Evolutionary conservation across 2,888 invertebrate genomes (phyloP), one percentile per base, ranked within the genome.

Genomic region (Rotaria socialis): DNA sequence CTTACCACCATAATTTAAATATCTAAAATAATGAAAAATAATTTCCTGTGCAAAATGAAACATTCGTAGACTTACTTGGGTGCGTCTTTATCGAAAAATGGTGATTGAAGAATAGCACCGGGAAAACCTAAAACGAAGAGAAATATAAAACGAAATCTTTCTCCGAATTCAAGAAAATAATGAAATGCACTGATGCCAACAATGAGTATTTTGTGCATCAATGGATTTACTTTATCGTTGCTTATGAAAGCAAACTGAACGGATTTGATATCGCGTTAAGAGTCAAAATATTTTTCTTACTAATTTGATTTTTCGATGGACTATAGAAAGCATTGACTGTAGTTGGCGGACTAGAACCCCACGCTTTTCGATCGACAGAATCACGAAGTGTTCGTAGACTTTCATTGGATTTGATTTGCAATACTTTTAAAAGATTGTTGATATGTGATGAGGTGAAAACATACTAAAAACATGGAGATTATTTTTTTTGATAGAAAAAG

Each of bases 261-360:
- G 35, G 35, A 35, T 35, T 35, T 35, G 35, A 35, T 35, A 35
- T 56, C 19, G 11, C 16, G 16, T 27, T 8, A 67, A 50, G 14
- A 11, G 14, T 50, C 50, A 14, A 50, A 67, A 35, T 35, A 43
- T 74, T 14, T 58, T 85, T 56, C 16, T 84, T 92, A 95, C 95
- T 95, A 87, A 96, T 96, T 90, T 96, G 95, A 90, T 96, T 96
- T 90, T 94, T 95, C 90, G 96, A 95, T 0, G 96, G 95, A 91
- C 95, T 95, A 91, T 96, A 96, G 92, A 96, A 96, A 4, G 96
- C 96, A 91, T 96, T 96, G 11, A 96, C 95, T 22, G 95, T 89
- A 41, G 90, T 90, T 50, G 86, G 84, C 67, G 86, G 84, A 52
- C 86, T 84, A 35, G 84, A 55, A 67, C 67, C 84, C 86, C 86